Evolutionary conservation across 1,140 invertebrate genomes (phyloP).

Genomic region (Dufourea novaeangliae): DNA sequence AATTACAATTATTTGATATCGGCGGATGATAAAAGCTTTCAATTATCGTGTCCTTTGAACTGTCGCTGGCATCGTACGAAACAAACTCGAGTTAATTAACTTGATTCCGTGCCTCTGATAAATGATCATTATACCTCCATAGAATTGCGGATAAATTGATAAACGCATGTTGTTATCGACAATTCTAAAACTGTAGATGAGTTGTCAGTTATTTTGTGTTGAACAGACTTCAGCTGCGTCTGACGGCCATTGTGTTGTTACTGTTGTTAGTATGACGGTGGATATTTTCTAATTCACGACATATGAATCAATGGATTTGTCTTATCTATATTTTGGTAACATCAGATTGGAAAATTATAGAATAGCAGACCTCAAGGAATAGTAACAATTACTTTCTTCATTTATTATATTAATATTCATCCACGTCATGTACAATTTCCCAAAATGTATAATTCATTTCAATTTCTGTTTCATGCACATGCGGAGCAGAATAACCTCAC

Average conservation of each 20-base stretch:
- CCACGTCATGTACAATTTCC: no score
- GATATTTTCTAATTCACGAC: no score
- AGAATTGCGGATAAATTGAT: constrained; percentile 39
- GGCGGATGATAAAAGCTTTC: no score
- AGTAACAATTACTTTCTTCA: no score
- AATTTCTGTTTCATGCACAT: constrained; percentile 66
- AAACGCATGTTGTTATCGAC: constrained; percentile 13
- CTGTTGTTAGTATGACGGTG: no score
- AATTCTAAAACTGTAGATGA: constrained; percentile 42
- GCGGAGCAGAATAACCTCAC: constrained; percentile 85
- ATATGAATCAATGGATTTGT: no score
- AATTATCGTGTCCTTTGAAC: background rate
- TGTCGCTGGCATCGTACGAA: constrained; percentile 1
- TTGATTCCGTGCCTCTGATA: constrained; percentile 43
- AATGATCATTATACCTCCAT: constrained; percentile 46
- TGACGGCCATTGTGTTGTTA: background rate
- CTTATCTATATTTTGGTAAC: no score
- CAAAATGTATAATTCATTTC: no score
- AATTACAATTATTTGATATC: no score
- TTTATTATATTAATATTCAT: no score
- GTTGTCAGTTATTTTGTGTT: constrained; percentile 29
- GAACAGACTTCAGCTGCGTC: background rate
- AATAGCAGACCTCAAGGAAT: no score
- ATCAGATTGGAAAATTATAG: no score
- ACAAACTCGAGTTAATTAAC: constrained; percentile 57